Evolutionary conservation across 2,888 invertebrate genomes (phyloP).

Genomic region (Hyppa rectilinea): DNA sequence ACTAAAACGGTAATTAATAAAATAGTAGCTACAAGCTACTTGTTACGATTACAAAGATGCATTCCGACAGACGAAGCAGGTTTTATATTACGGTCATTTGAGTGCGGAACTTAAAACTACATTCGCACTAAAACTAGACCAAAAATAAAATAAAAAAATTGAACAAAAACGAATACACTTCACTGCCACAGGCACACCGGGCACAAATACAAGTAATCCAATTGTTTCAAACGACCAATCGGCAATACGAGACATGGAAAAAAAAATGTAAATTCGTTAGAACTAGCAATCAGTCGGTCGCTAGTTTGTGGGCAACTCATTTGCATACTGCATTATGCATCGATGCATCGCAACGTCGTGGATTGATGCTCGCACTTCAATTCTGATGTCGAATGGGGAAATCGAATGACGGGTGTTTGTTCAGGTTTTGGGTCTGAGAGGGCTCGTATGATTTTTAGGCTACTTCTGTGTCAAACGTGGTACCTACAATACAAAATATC

Average conservation of each 20-base stretch:
- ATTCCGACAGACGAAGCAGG: not conserved
- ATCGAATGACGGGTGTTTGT: conserved; percentile 26
- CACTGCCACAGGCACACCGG: conserved; percentile 40
- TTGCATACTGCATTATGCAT: conserved; percentile 71
- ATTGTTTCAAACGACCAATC: conserved; percentile 68
- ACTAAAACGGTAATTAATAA: too few relatives aligned
- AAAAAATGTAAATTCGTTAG: conserved; percentile 69
- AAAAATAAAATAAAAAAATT: conserved; percentile 2
- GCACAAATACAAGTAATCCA: conserved; percentile 55
- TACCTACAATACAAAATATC: not conserved
- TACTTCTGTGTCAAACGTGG: not conserved
- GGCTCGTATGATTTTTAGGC: not conserved
- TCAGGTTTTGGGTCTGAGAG: conserved; percentile 11
- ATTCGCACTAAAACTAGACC: not conserved
- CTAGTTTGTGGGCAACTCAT: conserved; percentile 65
- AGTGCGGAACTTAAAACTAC: not conserved
- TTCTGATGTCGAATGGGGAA: conserved; percentile 41
- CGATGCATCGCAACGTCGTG: conserved; percentile 59
- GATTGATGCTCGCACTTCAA: conserved; percentile 63
- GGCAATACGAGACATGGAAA: conserved; percentile 57
- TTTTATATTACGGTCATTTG: not conserved
- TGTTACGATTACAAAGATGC: not conserved
- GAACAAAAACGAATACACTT: not conserved
- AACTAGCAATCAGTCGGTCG: conserved; percentile 69
- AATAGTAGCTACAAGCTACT: too few relatives aligned